Percentiles rank a stretch among this genome's conserved stretches.
Conservation (phyloP, 2,113 vertebrate genomes). For the Paradoxurus hermaphroditus region DNA sequence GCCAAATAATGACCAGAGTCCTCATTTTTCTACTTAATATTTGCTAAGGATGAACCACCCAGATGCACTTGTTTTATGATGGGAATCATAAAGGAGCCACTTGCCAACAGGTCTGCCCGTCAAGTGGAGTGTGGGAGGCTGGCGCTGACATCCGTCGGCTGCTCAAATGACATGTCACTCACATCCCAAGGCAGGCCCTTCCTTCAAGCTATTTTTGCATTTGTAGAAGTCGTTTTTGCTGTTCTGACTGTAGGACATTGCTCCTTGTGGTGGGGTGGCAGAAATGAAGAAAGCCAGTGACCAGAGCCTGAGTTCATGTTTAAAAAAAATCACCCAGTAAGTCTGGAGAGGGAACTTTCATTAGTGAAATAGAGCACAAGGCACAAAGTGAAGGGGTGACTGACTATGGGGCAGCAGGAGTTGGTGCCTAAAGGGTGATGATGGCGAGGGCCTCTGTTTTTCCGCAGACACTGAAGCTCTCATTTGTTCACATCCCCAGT, state of each 20-base stretch:
- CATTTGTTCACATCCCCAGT: background rate
- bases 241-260: background rate
- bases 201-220: background rate
- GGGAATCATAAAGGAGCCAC: background rate
- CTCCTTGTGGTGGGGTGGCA: background rate
- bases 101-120: background rate
- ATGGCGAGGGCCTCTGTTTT: fast-evolving
- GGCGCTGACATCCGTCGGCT: background rate
- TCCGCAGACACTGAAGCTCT: background rate
- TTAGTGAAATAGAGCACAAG: background rate
- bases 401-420: background rate
- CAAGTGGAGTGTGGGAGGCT: background rate
- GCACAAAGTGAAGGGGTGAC: background rate
- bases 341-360: background rate
- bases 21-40: slow-evolving; percentile 13
- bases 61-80: slow-evolving; percentile 19
- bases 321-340: background rate
- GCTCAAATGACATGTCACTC: slow-evolving; percentile 33
- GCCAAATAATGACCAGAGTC: slow-evolving; percentile 5
- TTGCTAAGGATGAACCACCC: background rate
- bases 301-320: background rate
- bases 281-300: background rate
- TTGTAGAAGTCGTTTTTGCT: background rate
- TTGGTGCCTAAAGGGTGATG: background rate
- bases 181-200: background rate